Base-by-base conservation (phyloP, 64 coral and sea anemone genomes). In the Montipora capricornis region DNA sequence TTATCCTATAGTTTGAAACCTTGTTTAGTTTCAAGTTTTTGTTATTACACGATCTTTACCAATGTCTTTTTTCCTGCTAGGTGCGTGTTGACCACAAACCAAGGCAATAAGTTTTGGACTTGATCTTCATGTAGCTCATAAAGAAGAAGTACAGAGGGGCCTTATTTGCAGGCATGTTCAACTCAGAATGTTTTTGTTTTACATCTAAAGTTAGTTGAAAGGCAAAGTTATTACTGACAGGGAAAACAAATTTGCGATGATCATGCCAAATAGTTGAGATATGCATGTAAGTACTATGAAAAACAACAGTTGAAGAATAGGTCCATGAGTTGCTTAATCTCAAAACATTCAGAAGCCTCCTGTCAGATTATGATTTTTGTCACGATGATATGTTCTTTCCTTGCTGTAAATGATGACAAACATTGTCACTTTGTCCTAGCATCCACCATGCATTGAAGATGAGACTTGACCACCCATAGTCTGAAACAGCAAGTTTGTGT, bases 111-210 rank as follows among this genome's bases (percentile, higher is more conserved):
- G 88, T 61, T 97, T 97, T 95, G 95, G 95, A 57, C 87, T 94
- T 44, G 84, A 97, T 60, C 83, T 97, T 19, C 95, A 97, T 94
- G 95, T 97, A 8, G 95, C 95, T 11, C 95, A 97, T 73, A 97
- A 92, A 68, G 95, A 97, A 68, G 95, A 97, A 37, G 92, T 97
- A 3, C 95, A 51, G 95, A 97, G 58, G 95, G 95, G 11, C 95
- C 95, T 47, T 93, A 91, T 59, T 75, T 97, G 10, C 95, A 97
- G 95, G 95, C 91, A 84, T 37, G 52, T 1, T 44, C 14, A 90
- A n/a, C 75, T 67, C 37, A 6, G 6, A 19, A 49, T 49, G 1
- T 13, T 48, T 17, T 11, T n/a, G 17, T 71, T 55, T 55, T 55
- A 10, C 52, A 5, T 55, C 52, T 55, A 2, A 37, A 37, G 37